Evolutionary conservation across 2,888 invertebrate species (phyloP).

Genomic region (Nemurella pictetii): DNA sequence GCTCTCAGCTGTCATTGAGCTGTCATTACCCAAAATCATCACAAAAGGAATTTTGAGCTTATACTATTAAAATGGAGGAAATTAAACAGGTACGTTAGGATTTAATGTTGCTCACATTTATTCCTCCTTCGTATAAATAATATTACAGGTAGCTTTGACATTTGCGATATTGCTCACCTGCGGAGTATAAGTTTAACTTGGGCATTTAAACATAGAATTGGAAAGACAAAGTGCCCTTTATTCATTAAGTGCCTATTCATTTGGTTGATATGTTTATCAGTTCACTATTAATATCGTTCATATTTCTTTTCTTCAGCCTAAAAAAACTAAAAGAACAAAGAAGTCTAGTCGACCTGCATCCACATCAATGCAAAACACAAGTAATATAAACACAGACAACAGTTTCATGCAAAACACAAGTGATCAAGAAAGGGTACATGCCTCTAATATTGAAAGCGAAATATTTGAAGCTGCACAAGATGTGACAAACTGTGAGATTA

Average conservation of each 20-base stretch:
- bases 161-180: not conserved
- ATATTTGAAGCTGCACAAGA: slow-evolving; percentile 40
- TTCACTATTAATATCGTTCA: not conserved
- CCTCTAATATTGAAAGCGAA: slow-evolving; percentile 36
- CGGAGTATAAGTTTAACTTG: not conserved
- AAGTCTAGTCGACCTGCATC: not conserved
- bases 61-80: not conserved
- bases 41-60: not conserved
- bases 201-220: not conserved
- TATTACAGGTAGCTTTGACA: not conserved
- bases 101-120: slow-evolving; percentile 47
- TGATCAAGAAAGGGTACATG: not conserved
- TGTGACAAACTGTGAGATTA: slow-evolving; percentile 19
- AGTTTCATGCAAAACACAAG: slow-evolving; percentile 21
- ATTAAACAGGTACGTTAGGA: not conserved
- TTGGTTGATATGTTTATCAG: not conserved
- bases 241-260: not conserved
- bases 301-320: not conserved
- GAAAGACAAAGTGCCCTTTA: not conserved
- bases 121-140: not conserved
- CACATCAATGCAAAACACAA: not conserved
- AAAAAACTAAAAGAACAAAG: not conserved
- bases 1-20: not conserved
- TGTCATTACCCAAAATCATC: not conserved
- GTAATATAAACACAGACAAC: slow-evolving; percentile 5